Percentiles rank a stretch among this genome's conserved stretches.
Conservation (phyloP, 2,888 invertebrate species). For the Epinotia bilunana region DNA sequence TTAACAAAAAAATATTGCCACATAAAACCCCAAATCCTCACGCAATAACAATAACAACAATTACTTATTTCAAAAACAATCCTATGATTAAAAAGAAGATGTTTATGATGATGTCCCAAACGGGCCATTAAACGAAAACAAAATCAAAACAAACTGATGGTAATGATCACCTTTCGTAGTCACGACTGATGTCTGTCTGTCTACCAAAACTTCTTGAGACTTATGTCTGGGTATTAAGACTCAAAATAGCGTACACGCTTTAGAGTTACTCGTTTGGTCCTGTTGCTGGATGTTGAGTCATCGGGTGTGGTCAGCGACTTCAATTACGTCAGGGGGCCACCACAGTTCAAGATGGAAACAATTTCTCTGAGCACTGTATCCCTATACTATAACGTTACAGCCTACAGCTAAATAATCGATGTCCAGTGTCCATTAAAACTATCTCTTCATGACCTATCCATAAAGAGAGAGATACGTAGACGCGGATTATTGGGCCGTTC, state of each 20-base stretch:
- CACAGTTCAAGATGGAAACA: background rate
- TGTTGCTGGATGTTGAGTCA: slow-evolving; percentile 38
- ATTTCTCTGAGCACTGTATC: background rate
- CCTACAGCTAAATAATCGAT: no score
- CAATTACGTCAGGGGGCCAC: slow-evolving; percentile 31
- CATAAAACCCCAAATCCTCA: slow-evolving; percentile 3
- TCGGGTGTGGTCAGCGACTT: slow-evolving; percentile 30
- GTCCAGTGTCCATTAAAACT: no score
- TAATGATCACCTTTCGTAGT: slow-evolving; percentile 31
- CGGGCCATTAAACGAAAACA: slow-evolving; percentile 36
- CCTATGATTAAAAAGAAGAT: slow-evolving; percentile 5
- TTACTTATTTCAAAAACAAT: slow-evolving; percentile 19
- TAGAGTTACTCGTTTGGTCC: slow-evolving; percentile 42
- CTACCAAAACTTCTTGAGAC: background rate
- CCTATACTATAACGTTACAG: no score
- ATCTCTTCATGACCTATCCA: no score
- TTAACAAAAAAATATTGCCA: slow-evolving; percentile 7
- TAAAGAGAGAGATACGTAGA: no score
- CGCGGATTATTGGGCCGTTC: no score
- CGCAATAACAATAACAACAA: slow-evolving; percentile 24
- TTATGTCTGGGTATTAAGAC: background rate
- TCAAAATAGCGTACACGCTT: slow-evolving; percentile 2
- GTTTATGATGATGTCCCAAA: slow-evolving; percentile 29
- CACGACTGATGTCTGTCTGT: background rate
- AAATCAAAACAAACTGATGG: slow-evolving; percentile 35